Evolutionary conservation across 2,113 vertebrate genomes (phyloP).

Genomic region (Natator depressus): DNA sequence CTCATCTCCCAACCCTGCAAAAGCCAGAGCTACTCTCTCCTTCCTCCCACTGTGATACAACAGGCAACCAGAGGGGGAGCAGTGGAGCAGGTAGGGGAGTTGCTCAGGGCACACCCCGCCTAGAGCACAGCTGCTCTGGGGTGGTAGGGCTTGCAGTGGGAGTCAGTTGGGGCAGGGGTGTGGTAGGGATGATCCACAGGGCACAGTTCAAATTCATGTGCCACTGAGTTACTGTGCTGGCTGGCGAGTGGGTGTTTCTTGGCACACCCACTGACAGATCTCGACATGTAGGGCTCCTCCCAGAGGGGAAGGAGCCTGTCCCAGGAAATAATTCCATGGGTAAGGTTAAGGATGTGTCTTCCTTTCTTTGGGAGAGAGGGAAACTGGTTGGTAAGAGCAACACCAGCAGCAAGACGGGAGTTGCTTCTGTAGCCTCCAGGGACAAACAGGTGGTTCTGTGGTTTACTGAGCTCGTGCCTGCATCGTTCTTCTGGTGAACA

Average conservation of each 20-base stretch:
- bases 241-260: neutral
- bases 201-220: neutral
- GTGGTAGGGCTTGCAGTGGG: neutral
- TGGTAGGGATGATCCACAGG: accelerated
- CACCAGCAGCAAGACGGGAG: neutral
- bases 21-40: neutral
- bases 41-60: accelerated
- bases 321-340: neutral
- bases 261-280: accelerated
- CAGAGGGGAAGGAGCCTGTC: neutral
- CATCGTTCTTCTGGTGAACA: neutral
- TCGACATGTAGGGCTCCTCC: neutral
- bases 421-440: neutral
- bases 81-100: neutral
- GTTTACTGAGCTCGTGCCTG: neutral
- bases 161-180: accelerated
- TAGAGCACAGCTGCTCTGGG: accelerated
- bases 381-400: neutral
- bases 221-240: neutral
- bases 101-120: no score
- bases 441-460: neutral
- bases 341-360: neutral
- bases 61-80: accelerated
- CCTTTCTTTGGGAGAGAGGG: neutral
- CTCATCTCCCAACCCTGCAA: neutral